Percentiles rank a stretch among this genome's conserved stretches.
These are phyloP conservation scores for Mesorhabditis sp. DNA, from an alignment of 2,888 invertebrate genomes.

Conservation along the genomic window DNA sequence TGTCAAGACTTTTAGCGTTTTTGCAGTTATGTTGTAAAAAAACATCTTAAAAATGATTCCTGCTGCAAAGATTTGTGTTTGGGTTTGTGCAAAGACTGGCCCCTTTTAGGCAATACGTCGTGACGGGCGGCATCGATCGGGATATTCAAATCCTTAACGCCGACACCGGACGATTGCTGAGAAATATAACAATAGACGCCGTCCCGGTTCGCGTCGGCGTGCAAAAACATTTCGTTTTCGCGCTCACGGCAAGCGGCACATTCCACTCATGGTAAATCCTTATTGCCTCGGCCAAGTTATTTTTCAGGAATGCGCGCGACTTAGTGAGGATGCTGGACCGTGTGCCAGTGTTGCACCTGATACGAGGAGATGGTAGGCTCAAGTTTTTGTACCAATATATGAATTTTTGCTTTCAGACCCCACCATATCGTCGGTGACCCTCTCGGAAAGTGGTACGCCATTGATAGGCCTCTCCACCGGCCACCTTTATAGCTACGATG, in stretches of 20 bases:
- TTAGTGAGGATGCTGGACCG: not conserved
- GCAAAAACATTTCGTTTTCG: slow-evolving; percentile 2
- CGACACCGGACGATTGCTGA: not conserved
- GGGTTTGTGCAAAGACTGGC: too few relatives aligned
- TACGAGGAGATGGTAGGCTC: not conserved
- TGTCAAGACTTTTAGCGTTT: too few relatives aligned
- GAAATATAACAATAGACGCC: not conserved
- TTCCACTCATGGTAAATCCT: slow-evolving; percentile 3
- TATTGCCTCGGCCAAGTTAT: not conserved
- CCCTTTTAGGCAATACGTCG: not conserved
- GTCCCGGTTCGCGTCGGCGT: not conserved
- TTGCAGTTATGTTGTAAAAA: too few relatives aligned
- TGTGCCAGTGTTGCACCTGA: not conserved
- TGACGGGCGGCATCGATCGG: not conserved
- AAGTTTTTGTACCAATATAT: not conserved
- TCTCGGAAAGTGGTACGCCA: not conserved
- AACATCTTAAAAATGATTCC: too few relatives aligned
- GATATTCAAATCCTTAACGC: not conserved
- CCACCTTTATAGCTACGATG: not conserved
- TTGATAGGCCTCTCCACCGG: not conserved
- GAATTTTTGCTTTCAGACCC: not conserved
- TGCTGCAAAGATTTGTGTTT: too few relatives aligned
- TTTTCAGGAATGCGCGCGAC: not conserved
- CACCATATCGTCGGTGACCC: not conserved
- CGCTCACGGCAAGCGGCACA: not conserved